Evolutionary conservation across 2,797 vertebrate genomes (phyloP), one percentile per base, ranked within the genome.

Genomic region (Acipenser transmontanus): DNA sequence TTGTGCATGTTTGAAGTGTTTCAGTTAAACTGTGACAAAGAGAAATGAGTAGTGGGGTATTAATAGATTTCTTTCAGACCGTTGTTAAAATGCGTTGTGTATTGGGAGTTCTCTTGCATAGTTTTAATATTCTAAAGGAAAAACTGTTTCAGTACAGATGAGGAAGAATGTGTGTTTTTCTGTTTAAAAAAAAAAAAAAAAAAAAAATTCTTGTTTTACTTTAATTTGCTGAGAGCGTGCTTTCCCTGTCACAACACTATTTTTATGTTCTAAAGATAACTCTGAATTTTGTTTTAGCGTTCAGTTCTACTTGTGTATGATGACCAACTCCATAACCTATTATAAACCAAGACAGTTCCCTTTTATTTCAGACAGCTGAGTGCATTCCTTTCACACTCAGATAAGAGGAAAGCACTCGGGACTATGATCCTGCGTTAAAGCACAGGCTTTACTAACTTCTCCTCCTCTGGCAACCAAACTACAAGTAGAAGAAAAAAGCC

Each of bases 391-490:
- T 61, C 60, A 34, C 17, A 47, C 20, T 61, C 47, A 47, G 47
- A 61, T 61, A 61, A 61, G 47, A 13, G 34, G 14, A 47, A 57
- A 57, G 54, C 47, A 47, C 60, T 61, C 8, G 17, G 60, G 60
- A 57, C 11, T 61, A 4, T 10, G 47, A 61, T 4, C 7, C 60
- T 17, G 13, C 11, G 7, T 61, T 10, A 61, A 61, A 61, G 34
- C 7, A 57, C 14, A 17, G 8, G 8, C 60, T 47, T 61, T 20
- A 61, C 60, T 61, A 20, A 9, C 52, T 54, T 9, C 52, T 9
- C 52, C 52, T 54, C n/a, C n/a, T 9, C n/a, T n/a, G 52, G 9
- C 52, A 54, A 54, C 8, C 8, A n/a, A 54, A 54, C 52, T 7
- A 54, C 52, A 61, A 34, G 47, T 8, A 61, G 59, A 34, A 34